These are phyloP conservation scores for Protonibea diacanthus DNA, from an alignment of 2,797 vertebrate species.

Conservation along the genomic window DNA sequence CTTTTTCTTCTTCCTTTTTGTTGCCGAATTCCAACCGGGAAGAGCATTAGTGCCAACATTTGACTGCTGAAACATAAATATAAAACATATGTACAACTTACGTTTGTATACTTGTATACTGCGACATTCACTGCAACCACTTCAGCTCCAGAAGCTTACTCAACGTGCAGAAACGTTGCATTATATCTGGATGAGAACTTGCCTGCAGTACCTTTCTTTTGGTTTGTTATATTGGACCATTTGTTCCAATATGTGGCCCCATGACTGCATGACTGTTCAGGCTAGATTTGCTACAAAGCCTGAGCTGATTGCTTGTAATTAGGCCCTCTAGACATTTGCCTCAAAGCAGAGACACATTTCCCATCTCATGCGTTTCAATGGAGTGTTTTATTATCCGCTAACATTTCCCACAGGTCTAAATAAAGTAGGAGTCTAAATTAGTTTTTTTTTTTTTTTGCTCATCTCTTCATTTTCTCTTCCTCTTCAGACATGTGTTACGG, in stretches of 20 bases:
- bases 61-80: too few species aligned
- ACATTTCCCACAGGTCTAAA: conserved; percentile 43
- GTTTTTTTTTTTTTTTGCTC: conserved; percentile 10
- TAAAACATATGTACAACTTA: too few species aligned
- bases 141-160: too few species aligned
- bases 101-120: too few species aligned
- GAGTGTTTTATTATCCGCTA: conserved; percentile 44
- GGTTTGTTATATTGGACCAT: conserved; percentile 13
- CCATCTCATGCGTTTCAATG: conserved; percentile 36
- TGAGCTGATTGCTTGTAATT: conserved; percentile 40
- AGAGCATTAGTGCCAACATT: too few species aligned
- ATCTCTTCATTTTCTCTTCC: conserved; percentile 34
- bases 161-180: neutral
- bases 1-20: too few species aligned
- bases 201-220: neutral
- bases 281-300: conserved; percentile 8
- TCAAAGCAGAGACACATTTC: conserved; percentile 40
- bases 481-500: conserved; percentile 20
- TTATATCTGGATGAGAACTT: neutral
- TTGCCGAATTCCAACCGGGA: too few species aligned
- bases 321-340: conserved; percentile 38
- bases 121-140: too few species aligned
- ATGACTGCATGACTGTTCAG: conserved; percentile 18
- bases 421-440: conserved; percentile 26
- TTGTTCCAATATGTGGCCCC: neutral